Conservation (phyloP, 2,797 vertebrate species). For the Hypotaenidia okinawae region DNA sequence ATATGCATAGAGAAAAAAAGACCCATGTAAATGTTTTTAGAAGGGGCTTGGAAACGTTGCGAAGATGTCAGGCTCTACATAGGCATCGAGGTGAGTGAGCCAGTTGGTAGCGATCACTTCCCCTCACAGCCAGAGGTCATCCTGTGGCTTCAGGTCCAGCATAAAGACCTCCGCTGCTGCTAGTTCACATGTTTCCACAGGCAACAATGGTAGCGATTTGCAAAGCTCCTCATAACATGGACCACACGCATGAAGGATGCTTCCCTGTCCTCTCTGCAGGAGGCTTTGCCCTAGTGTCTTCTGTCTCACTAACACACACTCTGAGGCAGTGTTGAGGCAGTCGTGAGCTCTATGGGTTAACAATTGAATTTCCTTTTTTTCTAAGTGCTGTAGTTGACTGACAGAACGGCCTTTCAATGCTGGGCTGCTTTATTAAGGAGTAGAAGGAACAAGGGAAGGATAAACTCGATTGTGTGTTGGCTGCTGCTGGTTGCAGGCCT, state of each 20-base stretch:
- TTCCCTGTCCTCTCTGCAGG: neutral
- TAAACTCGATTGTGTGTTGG: conserved; percentile 33
- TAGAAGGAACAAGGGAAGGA: conserved; percentile 64
- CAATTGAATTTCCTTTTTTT: neutral
- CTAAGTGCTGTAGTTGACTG: neutral
- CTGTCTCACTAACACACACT: neutral
- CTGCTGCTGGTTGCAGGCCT: conserved; percentile 23
- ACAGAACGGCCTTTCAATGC: neutral
- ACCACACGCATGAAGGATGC: accelerated
- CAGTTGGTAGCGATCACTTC: neutral
- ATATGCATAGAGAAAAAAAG: neutral
- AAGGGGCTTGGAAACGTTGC: neutral
- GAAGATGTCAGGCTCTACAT: neutral
- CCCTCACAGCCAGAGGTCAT: neutral
- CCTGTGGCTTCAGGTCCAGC: neutral
- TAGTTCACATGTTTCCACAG: neutral
- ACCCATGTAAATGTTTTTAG: neutral
- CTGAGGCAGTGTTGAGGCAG: neutral
- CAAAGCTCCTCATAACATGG: neutral
- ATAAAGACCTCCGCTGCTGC: neutral
- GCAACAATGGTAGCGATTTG: neutral
- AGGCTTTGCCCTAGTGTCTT: neutral
- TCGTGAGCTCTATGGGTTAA: neutral
- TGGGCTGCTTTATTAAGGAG: conserved; percentile 18
- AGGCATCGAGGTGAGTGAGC: neutral